Conservation (phyloP, 1,140 invertebrate genomes). For the Ylistrum balloti region DNA sequence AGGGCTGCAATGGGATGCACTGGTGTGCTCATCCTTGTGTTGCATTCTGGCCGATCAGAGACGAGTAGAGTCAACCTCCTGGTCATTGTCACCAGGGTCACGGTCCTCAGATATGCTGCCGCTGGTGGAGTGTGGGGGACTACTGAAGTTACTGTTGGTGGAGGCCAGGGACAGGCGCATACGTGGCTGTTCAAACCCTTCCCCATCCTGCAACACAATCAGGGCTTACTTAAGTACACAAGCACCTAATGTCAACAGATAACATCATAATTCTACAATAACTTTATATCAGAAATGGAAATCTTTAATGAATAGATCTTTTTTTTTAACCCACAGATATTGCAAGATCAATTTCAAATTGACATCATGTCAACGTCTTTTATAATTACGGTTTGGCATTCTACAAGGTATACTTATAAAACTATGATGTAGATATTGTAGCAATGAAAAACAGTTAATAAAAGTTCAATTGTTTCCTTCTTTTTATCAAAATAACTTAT, state of each 20-base stretch:
- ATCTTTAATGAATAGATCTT: not conserved
- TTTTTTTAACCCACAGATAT: not conserved
- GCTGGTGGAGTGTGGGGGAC: slow-evolving; percentile 85
- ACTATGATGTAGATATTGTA: not conserved
- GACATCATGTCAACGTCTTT: not conserved
- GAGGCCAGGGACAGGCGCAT: slow-evolving; percentile 91
- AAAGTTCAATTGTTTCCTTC: not conserved
- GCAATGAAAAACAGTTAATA: not conserved
- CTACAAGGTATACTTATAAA: not conserved
- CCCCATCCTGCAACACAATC: slow-evolving; percentile 55
- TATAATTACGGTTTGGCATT: not conserved
- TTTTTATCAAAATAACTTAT: not conserved
- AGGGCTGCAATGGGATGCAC: not conserved
- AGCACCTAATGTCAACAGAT: slow-evolving; percentile 43
- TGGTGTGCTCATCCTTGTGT: not conserved
- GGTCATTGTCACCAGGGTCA: slow-evolving; percentile 84
- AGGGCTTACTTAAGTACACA: not conserved
- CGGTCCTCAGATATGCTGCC: slow-evolving; percentile 81
- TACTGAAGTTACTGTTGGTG: slow-evolving; percentile 91
- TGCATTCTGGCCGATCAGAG: not conserved
- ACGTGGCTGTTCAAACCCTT: slow-evolving; percentile 52
- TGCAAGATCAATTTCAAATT: not conserved
- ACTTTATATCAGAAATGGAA: not conserved
- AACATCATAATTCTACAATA: not conserved
- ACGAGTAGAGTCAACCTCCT: slow-evolving; percentile 86